Percentiles rank a stretch among this genome's conserved stretches.
These are phyloP conservation scores for Microplitis deprimator DNA, from an alignment of 2,888 invertebrate species.

Conservation along the genomic window DNA sequence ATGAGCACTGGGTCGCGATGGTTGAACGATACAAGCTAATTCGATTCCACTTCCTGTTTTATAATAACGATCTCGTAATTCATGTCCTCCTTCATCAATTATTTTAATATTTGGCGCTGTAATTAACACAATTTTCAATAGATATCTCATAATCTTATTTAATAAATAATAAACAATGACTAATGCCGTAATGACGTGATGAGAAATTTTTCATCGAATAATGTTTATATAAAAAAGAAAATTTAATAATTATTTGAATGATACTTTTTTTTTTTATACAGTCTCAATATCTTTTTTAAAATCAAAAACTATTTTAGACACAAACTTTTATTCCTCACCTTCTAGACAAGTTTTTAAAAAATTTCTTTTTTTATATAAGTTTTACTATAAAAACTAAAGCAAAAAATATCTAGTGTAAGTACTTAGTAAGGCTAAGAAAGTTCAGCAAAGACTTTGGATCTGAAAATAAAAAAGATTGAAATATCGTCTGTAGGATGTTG, in stretches of 20 bases:
- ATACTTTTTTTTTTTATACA: background rate
- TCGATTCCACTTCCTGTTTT: slow-evolving; percentile 83
- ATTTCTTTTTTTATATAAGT: no score
- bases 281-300: no score
- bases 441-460: no score
- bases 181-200: slow-evolving; percentile 3
- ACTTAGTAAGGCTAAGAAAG: no score
- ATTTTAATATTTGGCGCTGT: slow-evolving; percentile 81
- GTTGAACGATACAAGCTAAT: slow-evolving; percentile 75
- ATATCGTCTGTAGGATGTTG: no score
- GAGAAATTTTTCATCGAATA: background rate
- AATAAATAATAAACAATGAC: background rate
- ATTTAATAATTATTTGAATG: background rate
- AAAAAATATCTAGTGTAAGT: no score
- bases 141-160: no score
- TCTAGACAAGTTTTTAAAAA: no score
- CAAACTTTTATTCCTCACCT: no score
- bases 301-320: no score
- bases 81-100: slow-evolving; percentile 80
- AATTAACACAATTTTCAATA: slow-evolving; percentile 9
- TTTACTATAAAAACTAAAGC: no score
- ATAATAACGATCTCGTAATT: slow-evolving; percentile 81
- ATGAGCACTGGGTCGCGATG: slow-evolving; percentile 69
- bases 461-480: no score
- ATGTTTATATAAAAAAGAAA: slow-evolving; percentile 9